phyloP scores from a whole-genome alignment of 2,113 vertebrate genomes.

The Cyprinus carpio region DNA sequence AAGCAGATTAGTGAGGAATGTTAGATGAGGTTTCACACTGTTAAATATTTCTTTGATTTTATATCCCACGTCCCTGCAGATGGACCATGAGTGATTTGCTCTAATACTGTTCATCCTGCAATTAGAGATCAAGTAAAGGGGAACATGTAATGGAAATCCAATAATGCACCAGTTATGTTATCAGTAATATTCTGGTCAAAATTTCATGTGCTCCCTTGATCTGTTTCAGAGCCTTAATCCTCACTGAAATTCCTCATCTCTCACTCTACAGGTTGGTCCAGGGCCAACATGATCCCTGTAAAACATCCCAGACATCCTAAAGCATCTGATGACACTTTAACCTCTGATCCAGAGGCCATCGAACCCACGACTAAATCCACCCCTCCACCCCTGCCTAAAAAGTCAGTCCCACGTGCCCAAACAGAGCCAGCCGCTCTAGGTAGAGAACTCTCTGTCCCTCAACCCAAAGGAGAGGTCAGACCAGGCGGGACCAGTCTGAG shows the following conservation, averaged over 20 bases:
- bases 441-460: slow-evolving; percentile 59
- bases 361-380: slow-evolving; percentile 75
- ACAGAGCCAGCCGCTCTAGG: slow-evolving; percentile 80
- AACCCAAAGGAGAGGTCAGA: slow-evolving; percentile 73
- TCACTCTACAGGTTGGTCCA: slow-evolving; percentile 84
- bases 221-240: neutral
- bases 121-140: neutral
- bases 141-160: neutral
- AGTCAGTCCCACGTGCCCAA: slow-evolving; percentile 82
- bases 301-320: slow-evolving; percentile 92
- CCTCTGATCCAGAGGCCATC: slow-evolving; percentile 78
- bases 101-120: neutral
- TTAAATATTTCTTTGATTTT: slow-evolving; percentile 18
- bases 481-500: slow-evolving; percentile 84
- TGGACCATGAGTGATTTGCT: slow-evolving; percentile 2
- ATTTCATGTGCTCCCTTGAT: neutral
- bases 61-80: neutral
- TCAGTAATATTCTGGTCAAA: too few species aligned
- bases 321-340: slow-evolving; percentile 83
- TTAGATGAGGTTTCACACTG: slow-evolving; percentile 14
- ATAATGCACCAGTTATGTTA: neutral
- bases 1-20: slow-evolving; percentile 35
- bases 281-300: slow-evolving; percentile 95
- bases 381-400: slow-evolving; percentile 93
- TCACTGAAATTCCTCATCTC: slow-evolving; percentile 7